A percentile compares a stretch with the other conserved stretches of the same genome.
phyloP scores from a whole-genome alignment of 2,888 invertebrate species.

The Lepidocyrtinus sp. region DNA sequence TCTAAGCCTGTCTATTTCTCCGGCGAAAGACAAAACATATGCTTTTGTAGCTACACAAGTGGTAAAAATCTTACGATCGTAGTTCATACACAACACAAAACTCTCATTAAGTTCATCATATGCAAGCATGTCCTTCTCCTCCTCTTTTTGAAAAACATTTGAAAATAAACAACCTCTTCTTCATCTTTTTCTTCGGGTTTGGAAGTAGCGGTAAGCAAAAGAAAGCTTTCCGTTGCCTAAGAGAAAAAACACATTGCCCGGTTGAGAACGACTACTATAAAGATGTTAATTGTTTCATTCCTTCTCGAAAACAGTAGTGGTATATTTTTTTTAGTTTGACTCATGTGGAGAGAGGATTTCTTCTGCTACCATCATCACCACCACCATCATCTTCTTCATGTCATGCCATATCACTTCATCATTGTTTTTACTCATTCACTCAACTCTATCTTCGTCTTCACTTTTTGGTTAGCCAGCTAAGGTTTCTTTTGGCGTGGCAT shows the following conservation, averaged over 20 bases:
- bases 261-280: not conserved
- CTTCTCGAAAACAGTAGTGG: constrained; percentile 22
- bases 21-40: not conserved
- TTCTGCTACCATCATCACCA: constrained; percentile 25
- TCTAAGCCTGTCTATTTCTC: constrained; percentile 9
- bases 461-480: constrained; percentile 55
- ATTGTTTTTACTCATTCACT: constrained; percentile 47
- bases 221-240: not conserved
- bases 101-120: constrained; percentile 52
- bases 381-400: constrained; percentile 26
- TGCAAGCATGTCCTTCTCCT: constrained; percentile 19
- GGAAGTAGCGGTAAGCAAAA: constrained; percentile 6
- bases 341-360: constrained; percentile 13
- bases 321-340: constrained; percentile 3
- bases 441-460: constrained; percentile 45
- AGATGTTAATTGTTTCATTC: constrained; percentile 6
- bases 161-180: constrained; percentile 43
- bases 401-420: constrained; percentile 49
- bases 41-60: constrained; percentile 1
- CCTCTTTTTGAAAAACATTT: constrained; percentile 34
- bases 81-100: not conserved
- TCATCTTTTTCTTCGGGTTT: not conserved
- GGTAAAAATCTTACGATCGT: not conserved
- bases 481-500: constrained; percentile 59
- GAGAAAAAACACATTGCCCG: constrained; percentile 55